These are phyloP conservation scores for Temnothorax unifasciatus DNA, from an alignment of 2,888 invertebrate species.

Conservation along the genomic window DNA sequence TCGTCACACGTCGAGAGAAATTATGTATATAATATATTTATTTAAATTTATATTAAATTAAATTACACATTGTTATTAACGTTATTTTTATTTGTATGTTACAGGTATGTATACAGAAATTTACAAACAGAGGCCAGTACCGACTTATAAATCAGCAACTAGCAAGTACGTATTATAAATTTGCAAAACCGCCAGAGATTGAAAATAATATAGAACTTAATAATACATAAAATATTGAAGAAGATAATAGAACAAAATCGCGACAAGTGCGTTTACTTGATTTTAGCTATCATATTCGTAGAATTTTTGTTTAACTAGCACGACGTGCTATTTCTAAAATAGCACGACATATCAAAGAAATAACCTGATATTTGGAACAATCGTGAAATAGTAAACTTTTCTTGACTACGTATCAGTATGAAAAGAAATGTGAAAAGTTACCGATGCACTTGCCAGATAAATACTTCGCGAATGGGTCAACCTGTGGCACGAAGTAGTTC, in stretches of 20 bases:
- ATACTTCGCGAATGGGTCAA: constrained; percentile 41
- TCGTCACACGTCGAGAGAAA: neutral
- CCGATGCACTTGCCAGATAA: constrained; percentile 2
- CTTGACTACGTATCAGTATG: neutral
- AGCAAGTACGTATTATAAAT: constrained; percentile 24
- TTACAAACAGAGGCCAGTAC: neutral
- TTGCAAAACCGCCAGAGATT: neutral
- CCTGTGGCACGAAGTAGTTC: constrained; percentile 38
- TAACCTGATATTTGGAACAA: constrained; percentile 6
- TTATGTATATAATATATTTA: neutral
- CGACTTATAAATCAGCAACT: neutral
- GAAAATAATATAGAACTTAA: neutral
- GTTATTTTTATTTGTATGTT: constrained; percentile 1
- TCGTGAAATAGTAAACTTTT: constrained; percentile 2
- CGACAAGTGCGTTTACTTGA: neutral
- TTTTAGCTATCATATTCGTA: neutral
- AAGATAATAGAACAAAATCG: neutral
- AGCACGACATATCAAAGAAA: neutral
- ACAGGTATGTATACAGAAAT: constrained; percentile 25
- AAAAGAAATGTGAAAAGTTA: constrained; percentile 21
- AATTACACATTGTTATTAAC: neutral
- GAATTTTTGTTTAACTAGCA: neutral
- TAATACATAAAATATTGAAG: neutral
- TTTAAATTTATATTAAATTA: constrained; percentile 12
- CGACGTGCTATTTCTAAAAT: neutral